Evolutionary conservation across 1,140 invertebrate genomes (phyloP), one percentile per base, ranked within the genome.

Genomic region (Ceratitis capitata): DNA sequence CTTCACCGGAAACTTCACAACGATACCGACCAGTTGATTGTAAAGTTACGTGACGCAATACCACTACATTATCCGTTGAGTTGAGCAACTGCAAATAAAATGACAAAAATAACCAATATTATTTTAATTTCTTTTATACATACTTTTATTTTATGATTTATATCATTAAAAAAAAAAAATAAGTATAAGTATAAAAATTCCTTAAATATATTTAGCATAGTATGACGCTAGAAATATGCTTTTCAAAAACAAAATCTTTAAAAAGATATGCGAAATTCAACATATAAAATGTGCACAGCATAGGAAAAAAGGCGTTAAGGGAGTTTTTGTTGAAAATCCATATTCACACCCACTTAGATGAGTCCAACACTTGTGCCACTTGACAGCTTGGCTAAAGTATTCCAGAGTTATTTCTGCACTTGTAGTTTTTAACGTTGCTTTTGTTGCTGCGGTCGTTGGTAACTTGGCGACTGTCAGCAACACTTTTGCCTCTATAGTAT

Each of bases 1-100:
- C 95, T 91, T 97, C 96, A 26, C 95, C 96, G 23, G 95, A 96
- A 86, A 96, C 95, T 91, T 96, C 96, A 89, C 96, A 97, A 88
- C 95, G 93, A 92, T 96, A 97, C 84, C 94, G 92, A 84, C 96
- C 96, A 74, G 94, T 94, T 86, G 95, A 95, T 88, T 95, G 93
- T 84, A 96, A 92, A 87, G 94, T 95, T 84, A 96, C 94, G 84
- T 94, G 94, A 87, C 92, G 93, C 82, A 97, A 91, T 64, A 94
- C 93, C 39, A 97, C 95, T 87, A 93, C 93, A 87, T 92, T 93
- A 86, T 95, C 94, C 86, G 94, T 94, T 0, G 95, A 96, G 88
- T 95, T 94, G 88, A 94, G 93, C 86, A 95, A 88, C 95, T 95
- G 93, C 51, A 92, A 94, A 83, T 88, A 88, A 85, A 88, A 53